phyloP scores from a whole-genome alignment of 2,113 vertebrate genomes.

The Pomatostomus ruficeps region DNA sequence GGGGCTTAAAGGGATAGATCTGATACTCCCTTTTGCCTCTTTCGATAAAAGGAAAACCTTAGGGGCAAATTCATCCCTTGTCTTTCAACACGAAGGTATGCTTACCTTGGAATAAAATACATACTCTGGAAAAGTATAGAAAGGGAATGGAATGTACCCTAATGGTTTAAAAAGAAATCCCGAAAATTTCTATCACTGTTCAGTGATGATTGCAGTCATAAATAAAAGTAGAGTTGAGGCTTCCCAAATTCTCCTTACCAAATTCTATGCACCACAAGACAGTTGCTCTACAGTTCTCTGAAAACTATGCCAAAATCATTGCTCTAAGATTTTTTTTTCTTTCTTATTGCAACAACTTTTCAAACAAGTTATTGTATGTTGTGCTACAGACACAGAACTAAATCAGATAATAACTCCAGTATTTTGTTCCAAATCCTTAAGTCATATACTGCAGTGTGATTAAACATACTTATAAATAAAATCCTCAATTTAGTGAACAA shows the following conservation, averaged over 20 bases:
- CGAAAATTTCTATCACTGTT: not conserved
- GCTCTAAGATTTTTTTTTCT: not conserved
- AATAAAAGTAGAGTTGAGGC: not conserved
- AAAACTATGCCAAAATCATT: not conserved
- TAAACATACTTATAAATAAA: not conserved
- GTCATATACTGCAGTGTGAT: not conserved
- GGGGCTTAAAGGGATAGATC: not conserved
- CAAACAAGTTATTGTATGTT: not conserved
- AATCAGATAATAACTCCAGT: not conserved
- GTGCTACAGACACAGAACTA: not conserved
- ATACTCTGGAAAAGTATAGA: not conserved
- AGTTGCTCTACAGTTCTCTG: not conserved
- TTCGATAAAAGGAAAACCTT: not conserved
- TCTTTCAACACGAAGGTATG: not conserved
- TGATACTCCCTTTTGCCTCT: not conserved
- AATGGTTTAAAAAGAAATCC: not conserved
- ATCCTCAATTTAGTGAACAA: not conserved
- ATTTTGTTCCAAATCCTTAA: not conserved
- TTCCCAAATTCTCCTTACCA: not conserved
- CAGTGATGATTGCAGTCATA: not conserved
- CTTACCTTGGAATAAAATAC: not conserved
- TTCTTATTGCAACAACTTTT: not conserved
- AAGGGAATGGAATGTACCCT: not conserved
- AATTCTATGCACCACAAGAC: not conserved
- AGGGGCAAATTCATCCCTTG: not conserved